Base-by-base conservation (phyloP, 2,888 invertebrate genomes). In the Pharmacophagus antenor region DNA sequence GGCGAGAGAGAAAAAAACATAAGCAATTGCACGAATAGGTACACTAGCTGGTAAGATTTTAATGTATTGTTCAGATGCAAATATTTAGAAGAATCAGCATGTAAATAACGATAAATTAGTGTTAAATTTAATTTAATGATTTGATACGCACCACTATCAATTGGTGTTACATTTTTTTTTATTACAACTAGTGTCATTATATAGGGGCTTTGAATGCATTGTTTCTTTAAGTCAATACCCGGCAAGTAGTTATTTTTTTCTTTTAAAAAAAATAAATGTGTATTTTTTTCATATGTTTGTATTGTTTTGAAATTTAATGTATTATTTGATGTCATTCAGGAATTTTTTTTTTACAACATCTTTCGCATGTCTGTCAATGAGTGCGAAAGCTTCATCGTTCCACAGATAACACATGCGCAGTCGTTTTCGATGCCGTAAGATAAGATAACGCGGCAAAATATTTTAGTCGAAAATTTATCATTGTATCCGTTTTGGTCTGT, bases 31-130 rank as follows among this genome's bases (percentile, higher is more conserved):
- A 88, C 86, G 76, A 75, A 76, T 75, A 81, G 76, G 70, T 73
- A 70, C 61, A 70, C 56, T 88, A 88, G 84, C 57, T 63, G 41
- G 63, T 90, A 88, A 89, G 88, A 82, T 88, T 88, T 88, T 87
- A 89, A 85, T 84, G 85, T 89, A 88, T 88, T 89, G 87, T 90
- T 90, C 89, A 88, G 89, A 89, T 88, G 89, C 88, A 87, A 84
- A 88, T 88, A 89, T 90, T 88, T 87, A 87, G 88, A 86, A 86
- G 88, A 83, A 85, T 83, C 84, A 80, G 77, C 82, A 80, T 88
- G 89, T 89, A 88, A 86, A 88, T 88, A 88, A 84, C 74, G 72
- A 69, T 80, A 80, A 79, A 73, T 77, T 82, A 82, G 78, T 76
- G 69, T 76, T 79, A 76, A 82, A 70, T 71, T 73, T 70, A 72